A percentile compares a stretch with the other conserved stretches of the same genome.
Conservation (phyloP, 2,113 vertebrate genomes). For the Penelope pileata region DNA sequence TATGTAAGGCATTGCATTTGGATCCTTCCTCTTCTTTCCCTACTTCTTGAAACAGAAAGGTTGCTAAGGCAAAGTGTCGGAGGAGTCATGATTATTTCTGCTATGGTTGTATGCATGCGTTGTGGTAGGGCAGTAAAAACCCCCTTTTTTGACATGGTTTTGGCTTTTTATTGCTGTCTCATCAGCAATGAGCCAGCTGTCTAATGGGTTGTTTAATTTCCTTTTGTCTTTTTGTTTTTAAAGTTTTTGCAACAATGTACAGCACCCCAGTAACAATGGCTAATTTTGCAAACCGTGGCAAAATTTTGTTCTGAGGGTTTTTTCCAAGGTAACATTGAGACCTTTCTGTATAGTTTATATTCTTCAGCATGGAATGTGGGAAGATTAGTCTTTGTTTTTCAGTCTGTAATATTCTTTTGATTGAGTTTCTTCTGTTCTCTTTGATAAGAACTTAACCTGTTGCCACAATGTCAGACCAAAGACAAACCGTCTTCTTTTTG, state of each 20-base stretch:
- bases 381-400: background rate
- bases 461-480: background rate
- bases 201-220: background rate
- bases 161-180: background rate
- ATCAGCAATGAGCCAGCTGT: background rate
- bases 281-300: background rate
- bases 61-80: background rate
- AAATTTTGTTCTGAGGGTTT: background rate
- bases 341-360: background rate
- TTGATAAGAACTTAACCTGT: background rate
- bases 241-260: background rate
- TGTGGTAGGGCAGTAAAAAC: background rate
- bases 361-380: background rate
- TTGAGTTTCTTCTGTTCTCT: background rate
- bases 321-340: background rate
- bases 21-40: background rate
- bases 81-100: background rate
- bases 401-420: background rate
- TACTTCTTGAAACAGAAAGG: background rate
- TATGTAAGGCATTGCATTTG: background rate
- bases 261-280: background rate
- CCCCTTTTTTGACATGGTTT: background rate
- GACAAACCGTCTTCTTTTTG: background rate
- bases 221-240: slow-evolving; percentile 2
- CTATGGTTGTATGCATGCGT: background rate